phyloP scores from a whole-genome alignment of 2,797 vertebrate species.

The Clarias platycephalus region DNA sequence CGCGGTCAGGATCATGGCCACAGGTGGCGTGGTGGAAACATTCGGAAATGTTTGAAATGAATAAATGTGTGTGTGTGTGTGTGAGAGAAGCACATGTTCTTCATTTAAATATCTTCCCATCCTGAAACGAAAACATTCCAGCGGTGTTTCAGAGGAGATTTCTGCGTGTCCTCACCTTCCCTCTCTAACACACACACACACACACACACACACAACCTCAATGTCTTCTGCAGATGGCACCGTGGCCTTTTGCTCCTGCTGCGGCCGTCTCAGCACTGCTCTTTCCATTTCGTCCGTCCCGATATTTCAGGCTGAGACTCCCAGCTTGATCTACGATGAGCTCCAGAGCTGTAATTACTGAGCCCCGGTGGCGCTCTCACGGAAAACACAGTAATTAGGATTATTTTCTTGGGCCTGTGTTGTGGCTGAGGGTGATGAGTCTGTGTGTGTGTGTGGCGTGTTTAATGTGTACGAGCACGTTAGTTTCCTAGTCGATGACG shows the following conservation, averaged over 20 bases:
- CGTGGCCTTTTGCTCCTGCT: slow-evolving; percentile 16
- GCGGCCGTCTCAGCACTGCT: slow-evolving; percentile 30
- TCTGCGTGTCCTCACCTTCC: slow-evolving; percentile 10
- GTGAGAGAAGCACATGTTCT: slow-evolving; percentile 45
- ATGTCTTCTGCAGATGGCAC: slow-evolving; percentile 32
- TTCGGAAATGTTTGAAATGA: slow-evolving; percentile 1
- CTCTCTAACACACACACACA: slow-evolving; percentile 16
- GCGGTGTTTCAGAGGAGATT: slow-evolving; percentile 32
- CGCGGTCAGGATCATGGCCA: not conserved
- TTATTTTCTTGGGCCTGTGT: slow-evolving; percentile 35
- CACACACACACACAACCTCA: slow-evolving; percentile 19
- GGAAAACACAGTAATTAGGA: slow-evolving; percentile 45
- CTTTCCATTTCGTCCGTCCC: slow-evolving; percentile 5
- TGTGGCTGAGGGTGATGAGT: slow-evolving; percentile 32
- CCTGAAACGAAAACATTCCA: slow-evolving; percentile 52
- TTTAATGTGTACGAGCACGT: not conserved
- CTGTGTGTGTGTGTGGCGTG: slow-evolving; percentile 12
- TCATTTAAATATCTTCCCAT: slow-evolving; percentile 47
- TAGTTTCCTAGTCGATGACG: not conserved
- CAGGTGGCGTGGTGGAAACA: not conserved
- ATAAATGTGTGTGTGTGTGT: not conserved
- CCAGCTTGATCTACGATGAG: not conserved
- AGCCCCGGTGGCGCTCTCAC: not conserved
- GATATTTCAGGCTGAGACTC: slow-evolving; percentile 20
- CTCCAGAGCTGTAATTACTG: slow-evolving; percentile 37